Conservation (phyloP, 2,888 invertebrate species). For the Tetranychus truncatus region DNA sequence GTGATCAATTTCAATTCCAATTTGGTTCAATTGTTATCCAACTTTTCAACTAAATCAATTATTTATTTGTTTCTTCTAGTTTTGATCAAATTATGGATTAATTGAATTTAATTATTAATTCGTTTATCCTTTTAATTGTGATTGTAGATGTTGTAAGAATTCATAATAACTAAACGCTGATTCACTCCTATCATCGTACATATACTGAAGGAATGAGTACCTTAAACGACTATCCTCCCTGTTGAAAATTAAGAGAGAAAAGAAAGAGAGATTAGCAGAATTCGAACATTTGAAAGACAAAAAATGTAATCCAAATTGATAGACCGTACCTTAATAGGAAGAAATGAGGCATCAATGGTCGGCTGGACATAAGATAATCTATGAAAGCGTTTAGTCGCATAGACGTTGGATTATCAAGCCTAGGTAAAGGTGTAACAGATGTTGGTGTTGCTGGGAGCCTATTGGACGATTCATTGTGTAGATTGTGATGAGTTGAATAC, state of each 20-base stretch:
- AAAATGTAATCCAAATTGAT: slow-evolving; percentile 25
- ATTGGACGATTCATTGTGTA: not conserved
- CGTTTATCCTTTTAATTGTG: slow-evolving; percentile 45
- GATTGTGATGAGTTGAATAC: not conserved
- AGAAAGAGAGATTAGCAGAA: not conserved
- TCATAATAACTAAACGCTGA: slow-evolving; percentile 88
- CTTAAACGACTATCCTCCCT: slow-evolving; percentile 80
- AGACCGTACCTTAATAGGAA: slow-evolving; percentile 54
- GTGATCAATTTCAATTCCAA: too few species aligned
- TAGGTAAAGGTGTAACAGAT: slow-evolving; percentile 42
- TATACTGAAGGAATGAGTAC: slow-evolving; percentile 59
- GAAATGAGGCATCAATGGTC: slow-evolving; percentile 57
- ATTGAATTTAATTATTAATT: not conserved
- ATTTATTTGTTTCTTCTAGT: too few species aligned
- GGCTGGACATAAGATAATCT: slow-evolving; percentile 59
- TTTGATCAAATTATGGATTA: not conserved
- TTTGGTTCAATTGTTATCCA: too few species aligned
- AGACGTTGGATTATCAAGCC: slow-evolving; percentile 52
- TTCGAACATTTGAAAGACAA: not conserved
- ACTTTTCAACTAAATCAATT: too few species aligned
- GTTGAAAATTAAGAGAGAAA: slow-evolving; percentile 30
- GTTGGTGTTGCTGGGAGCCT: not conserved
- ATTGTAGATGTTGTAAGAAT: slow-evolving; percentile 84
- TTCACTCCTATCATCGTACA: slow-evolving; percentile 86
- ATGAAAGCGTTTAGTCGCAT: slow-evolving; percentile 46